phyloP scores from a whole-genome alignment of 2,888 invertebrate genomes.

The Calameuta idolon region DNA sequence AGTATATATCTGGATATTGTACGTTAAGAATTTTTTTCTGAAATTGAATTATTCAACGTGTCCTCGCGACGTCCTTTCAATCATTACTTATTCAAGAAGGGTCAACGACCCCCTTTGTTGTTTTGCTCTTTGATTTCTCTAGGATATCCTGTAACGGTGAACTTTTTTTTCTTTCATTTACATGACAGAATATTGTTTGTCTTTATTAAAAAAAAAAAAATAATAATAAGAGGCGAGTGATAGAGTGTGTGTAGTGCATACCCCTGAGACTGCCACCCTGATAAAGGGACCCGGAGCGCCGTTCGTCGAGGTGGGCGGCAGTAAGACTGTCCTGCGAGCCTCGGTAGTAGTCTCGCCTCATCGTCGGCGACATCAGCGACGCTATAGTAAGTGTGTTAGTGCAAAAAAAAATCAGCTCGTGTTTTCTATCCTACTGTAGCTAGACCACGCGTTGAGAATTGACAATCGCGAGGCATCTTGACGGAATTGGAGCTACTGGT shows the following conservation, averaged over 20 bases:
- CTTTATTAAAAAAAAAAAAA: slow-evolving; percentile 25
- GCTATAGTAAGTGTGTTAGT: slow-evolving; percentile 64
- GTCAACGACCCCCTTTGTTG: neutral
- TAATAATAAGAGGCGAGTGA: slow-evolving; percentile 25
- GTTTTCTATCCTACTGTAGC: slow-evolving; percentile 51
- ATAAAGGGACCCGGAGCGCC: slow-evolving; percentile 73
- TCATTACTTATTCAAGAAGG: neutral
- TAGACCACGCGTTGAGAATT: slow-evolving; percentile 4
- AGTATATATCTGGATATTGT: neutral
- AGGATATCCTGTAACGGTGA: neutral
- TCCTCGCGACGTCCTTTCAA: neutral
- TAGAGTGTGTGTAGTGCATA: slow-evolving; percentile 62
- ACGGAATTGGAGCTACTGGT: neutral
- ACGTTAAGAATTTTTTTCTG: neutral
- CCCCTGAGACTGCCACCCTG: slow-evolving; percentile 75
- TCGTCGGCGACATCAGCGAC: slow-evolving; percentile 72
- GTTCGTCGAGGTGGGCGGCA: slow-evolving; percentile 71
- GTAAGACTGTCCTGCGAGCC: slow-evolving; percentile 92
- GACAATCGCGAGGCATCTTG: neutral
- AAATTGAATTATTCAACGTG: neutral
- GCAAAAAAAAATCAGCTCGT: slow-evolving; percentile 44
- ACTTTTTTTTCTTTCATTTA: slow-evolving; percentile 14
- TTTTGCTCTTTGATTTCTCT: neutral
- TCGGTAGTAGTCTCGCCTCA: slow-evolving; percentile 91
- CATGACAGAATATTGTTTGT: slow-evolving; percentile 4